Conservation (phyloP, 2,888 invertebrate species). For the Ellobium chinense region DNA sequence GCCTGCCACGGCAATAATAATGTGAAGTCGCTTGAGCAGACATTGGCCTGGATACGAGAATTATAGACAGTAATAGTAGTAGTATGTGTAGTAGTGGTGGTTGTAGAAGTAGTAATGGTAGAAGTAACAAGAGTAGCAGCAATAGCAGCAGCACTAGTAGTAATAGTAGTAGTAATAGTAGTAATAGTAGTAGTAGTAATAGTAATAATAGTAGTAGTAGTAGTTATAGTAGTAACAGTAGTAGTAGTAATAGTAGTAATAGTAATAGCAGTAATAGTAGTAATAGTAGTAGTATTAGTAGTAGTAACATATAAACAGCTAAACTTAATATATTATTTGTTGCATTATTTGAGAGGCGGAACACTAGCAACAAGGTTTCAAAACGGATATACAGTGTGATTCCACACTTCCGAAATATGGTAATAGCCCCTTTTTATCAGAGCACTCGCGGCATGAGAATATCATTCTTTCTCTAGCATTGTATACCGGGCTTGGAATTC, state of each 20-base stretch:
- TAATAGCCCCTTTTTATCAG: too few species aligned
- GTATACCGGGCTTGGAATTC: too few species aligned
- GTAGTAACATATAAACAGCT: not conserved
- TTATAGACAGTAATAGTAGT: not conserved
- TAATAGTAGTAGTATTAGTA: slow-evolving; percentile 19
- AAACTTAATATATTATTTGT: too few species aligned
- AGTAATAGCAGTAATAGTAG: slow-evolving; percentile 12
- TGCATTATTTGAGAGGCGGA: too few species aligned
- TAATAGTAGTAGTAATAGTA: slow-evolving; percentile 3
- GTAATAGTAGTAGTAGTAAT: slow-evolving; percentile 2
- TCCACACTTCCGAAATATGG: too few species aligned
- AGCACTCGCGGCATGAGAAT: too few species aligned
- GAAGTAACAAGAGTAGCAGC: not conserved
- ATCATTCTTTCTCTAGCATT: too few species aligned
- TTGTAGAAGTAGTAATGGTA: not conserved
- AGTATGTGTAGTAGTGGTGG: not conserved
- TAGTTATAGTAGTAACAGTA: not conserved
- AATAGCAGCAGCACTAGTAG: not conserved
- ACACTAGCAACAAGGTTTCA: too few species aligned
- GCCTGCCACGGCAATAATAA: too few species aligned
- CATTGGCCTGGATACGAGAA: too few species aligned
- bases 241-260: not conserved
- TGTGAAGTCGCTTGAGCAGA: too few species aligned
- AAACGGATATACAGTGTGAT: too few species aligned
- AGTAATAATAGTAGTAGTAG: not conserved